A percentile compares a stretch with the other conserved stretches of the same genome.
phyloP scores from a whole-genome alignment of 2,113 vertebrate species.

The Urocynchramus pylzowi region DNA sequence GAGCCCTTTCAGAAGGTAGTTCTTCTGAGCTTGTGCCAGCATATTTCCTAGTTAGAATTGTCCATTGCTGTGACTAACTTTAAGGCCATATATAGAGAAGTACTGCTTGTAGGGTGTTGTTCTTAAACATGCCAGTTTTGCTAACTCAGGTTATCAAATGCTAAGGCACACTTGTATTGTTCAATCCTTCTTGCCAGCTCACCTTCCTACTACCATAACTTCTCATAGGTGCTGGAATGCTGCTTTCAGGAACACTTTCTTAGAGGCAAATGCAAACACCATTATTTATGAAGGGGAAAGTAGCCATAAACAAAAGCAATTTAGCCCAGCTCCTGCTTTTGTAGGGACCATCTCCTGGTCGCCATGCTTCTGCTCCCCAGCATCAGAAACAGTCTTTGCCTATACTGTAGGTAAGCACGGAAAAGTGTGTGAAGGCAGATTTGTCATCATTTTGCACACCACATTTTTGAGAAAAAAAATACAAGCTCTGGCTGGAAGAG shows the following conservation, averaged over 20 bases:
- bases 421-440: not conserved
- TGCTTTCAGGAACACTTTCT: not conserved
- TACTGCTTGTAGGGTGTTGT: not conserved
- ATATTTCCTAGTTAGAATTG: not conserved
- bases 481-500: not conserved
- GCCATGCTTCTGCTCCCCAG: not conserved
- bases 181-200: not conserved
- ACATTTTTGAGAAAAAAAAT: not conserved
- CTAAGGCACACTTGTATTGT: not conserved
- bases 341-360: not conserved
- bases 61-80: not conserved
- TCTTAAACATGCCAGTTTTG: not conserved
- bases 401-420: not conserved
- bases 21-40: not conserved
- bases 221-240: not conserved
- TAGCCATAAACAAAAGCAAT: not conserved
- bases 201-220: not conserved
- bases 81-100: not conserved
- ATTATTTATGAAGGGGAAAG: not conserved
- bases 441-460: not conserved
- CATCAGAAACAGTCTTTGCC: not conserved
- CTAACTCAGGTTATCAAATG: not conserved
- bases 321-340: not conserved
- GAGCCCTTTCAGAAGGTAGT: not conserved
- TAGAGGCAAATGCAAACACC: not conserved